These are phyloP conservation scores for Centropristis striata DNA, from an alignment of 2,113 vertebrate genomes.

Conservation along the genomic window DNA sequence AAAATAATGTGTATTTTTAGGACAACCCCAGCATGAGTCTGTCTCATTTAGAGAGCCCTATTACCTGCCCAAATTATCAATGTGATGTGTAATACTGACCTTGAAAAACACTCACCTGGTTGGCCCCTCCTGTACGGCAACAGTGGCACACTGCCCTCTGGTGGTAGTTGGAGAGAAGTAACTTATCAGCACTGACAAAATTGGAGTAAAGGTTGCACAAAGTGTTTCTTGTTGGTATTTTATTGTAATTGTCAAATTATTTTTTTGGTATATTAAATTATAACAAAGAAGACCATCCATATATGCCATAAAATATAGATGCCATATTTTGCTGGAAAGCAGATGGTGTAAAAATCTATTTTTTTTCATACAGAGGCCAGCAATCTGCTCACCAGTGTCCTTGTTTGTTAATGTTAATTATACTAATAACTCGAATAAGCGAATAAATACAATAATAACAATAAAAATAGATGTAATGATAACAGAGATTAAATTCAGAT, in stretches of 20 bases:
- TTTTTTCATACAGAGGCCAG: not conserved
- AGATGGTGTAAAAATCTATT: no score
- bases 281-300: not conserved
- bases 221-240: not conserved
- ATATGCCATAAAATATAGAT: not conserved
- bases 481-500: not conserved
- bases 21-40: not conserved
- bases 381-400: not conserved
- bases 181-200: not conserved
- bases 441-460: not conserved
- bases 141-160: conserved; percentile 60
- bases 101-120: conserved; percentile 71
- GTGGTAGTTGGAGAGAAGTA: conserved; percentile 50
- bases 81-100: conserved; percentile 65
- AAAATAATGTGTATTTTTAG: not conserved
- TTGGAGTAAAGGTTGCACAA: not conserved
- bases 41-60: not conserved
- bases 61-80: conserved; percentile 11
- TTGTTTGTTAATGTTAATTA: not conserved
- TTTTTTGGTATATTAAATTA: not conserved
- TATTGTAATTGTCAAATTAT: not conserved
- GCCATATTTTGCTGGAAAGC: not conserved
- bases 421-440: not conserved
- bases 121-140: conserved; percentile 15
- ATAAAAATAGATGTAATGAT: not conserved